Evolutionary conservation across 2,888 invertebrate genomes (phyloP).

Genomic region (Drosophila macrospina): DNA sequence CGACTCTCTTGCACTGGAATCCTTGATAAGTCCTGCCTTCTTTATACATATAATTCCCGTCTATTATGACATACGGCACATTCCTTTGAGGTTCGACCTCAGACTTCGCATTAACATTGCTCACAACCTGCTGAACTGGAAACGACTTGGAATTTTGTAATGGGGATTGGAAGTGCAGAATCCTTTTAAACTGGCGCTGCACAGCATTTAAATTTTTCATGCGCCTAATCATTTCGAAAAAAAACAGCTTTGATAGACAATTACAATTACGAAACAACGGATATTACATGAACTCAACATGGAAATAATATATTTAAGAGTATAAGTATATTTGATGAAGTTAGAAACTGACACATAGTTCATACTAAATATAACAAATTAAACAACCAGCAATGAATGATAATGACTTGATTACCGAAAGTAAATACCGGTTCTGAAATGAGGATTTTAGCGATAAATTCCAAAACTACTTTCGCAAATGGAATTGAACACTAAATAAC

Average conservation of each 20-base stretch:
- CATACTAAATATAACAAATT: no score
- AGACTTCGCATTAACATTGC: neutral
- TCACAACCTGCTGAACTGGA: constrained; percentile 1
- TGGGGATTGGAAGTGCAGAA: neutral
- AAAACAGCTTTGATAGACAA: no score
- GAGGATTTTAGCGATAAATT: no score
- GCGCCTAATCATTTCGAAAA: constrained; percentile 14
- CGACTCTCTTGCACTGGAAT: constrained; percentile 89
- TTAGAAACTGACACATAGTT: no score
- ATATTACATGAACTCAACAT: no score
- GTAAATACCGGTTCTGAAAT: no score
- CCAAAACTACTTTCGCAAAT: no score
- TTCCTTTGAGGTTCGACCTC: neutral
- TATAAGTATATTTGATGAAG: no score
- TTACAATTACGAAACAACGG: no score
- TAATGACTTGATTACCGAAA: no score
- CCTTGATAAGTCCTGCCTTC: constrained; percentile 87
- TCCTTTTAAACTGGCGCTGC: neutral
- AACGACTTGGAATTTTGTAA: constrained; percentile 21
- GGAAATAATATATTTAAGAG: neutral
- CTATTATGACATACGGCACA: constrained; percentile 39
- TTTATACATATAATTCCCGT: constrained; percentile 60
- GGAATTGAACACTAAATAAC: no score
- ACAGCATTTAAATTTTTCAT: constrained; percentile 3
- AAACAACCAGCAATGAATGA: no score